Percentiles rank a stretch among this genome's conserved stretches.
phyloP scores from a whole-genome alignment of 2,888 invertebrate genomes.

The Sphecodes monilicornis region DNA sequence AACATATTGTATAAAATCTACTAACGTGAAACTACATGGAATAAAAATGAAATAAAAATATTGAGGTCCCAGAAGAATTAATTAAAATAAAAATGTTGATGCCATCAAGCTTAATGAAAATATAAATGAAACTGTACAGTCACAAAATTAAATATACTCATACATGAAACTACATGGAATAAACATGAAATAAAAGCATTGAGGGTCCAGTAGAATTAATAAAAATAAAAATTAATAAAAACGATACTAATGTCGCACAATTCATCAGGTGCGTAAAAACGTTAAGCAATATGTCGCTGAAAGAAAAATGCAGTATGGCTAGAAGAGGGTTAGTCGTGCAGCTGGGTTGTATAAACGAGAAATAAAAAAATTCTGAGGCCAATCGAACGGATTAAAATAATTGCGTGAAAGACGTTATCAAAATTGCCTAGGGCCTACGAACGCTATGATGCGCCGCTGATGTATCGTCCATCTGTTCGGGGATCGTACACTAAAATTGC shows the following conservation, averaged over 20 bases:
- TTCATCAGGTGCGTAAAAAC: not conserved
- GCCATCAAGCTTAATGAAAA: no score
- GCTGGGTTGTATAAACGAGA: not conserved
- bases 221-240: not conserved
- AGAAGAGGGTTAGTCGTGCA: not conserved
- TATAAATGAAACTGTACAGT: no score
- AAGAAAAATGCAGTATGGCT: not conserved
- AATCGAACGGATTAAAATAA: conserved; percentile 2
- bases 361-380: not conserved
- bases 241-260: not conserved
- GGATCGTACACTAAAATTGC: conserved; percentile 50
- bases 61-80: not conserved
- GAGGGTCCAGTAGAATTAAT: no score
- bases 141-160: no score
- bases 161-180: no score
- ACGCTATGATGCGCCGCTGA: not conserved
- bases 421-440: not conserved
- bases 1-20: not conserved
- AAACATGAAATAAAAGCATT: no score
- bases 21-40: not conserved
- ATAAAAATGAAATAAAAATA: not conserved
- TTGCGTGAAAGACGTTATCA: conserved; percentile 3
- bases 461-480: conserved; percentile 25
- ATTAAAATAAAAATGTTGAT: no score
- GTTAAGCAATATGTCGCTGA: not conserved